Percentiles rank a stretch among this genome's conserved stretches.
Conservation (phyloP, 2,888 invertebrate species). For the Cheilosia urbana region DNA sequence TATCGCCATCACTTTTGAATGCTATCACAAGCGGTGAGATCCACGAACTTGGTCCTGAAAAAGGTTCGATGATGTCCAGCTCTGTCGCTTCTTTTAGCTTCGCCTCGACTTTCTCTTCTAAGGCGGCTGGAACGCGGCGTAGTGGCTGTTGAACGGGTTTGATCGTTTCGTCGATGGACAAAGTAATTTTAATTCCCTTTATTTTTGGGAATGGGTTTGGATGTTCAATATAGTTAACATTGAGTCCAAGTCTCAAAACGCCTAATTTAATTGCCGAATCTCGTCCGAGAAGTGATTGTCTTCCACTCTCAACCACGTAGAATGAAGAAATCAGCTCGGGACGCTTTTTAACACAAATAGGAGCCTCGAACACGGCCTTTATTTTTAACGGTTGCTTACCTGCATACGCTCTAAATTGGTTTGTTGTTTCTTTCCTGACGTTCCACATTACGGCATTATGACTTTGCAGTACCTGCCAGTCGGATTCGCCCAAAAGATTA, state of each 20-base stretch:
- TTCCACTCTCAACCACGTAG: slow-evolving; percentile 8
- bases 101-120: slow-evolving; percentile 61
- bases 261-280: neutral
- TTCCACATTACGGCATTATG: neutral
- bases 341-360: too few relatives aligned
- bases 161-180: slow-evolving; percentile 76
- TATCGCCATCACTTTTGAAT: slow-evolving; percentile 77
- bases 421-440: too few relatives aligned
- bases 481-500: slow-evolving; percentile 33
- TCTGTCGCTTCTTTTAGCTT: slow-evolving; percentile 73
- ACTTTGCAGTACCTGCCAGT: slow-evolving; percentile 26
- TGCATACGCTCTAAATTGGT: too few relatives aligned
- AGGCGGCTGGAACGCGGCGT: slow-evolving; percentile 78
- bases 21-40: slow-evolving; percentile 79
- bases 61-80: slow-evolving; percentile 78
- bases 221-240: slow-evolving; percentile 34
- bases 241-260: slow-evolving; percentile 42
- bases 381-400: too few relatives aligned
- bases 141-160: slow-evolving; percentile 78
- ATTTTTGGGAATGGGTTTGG: slow-evolving; percentile 73
- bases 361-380: too few relatives aligned
- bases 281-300: slow-evolving; percentile 25
- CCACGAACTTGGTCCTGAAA: slow-evolving; percentile 78
- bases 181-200: slow-evolving; percentile 76
- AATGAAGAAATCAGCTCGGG: too few relatives aligned